Conservation (phyloP, 2,113 vertebrate species). For the Lethenteron reissneri region DNA sequence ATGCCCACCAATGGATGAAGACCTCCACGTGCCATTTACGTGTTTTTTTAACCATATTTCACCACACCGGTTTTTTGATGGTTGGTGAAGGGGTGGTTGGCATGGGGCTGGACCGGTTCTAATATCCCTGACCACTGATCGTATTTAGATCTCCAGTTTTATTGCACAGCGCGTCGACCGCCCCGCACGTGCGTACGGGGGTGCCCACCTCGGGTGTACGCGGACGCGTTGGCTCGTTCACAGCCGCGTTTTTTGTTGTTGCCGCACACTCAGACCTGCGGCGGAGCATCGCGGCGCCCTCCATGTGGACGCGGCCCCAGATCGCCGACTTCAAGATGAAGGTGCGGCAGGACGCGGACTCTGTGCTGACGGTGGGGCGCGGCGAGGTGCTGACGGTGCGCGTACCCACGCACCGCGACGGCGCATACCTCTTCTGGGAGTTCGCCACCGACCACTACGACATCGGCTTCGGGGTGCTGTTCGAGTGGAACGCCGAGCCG, state of each 20-base stretch:
- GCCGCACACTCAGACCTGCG: conserved; percentile 29
- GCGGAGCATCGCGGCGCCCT: conserved; percentile 77
- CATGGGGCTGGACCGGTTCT: too few species aligned
- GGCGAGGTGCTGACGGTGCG: conserved; percentile 94
- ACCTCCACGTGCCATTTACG: too few species aligned
- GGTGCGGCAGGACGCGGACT: conserved; percentile 87
- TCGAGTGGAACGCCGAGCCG: conserved; percentile 83
- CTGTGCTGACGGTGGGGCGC: conserved; percentile 84
- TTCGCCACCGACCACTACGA: conserved; percentile 98
- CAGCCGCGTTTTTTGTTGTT: neutral
- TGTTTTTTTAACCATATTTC: too few species aligned
- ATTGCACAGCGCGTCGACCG: too few species aligned
- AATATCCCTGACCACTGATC: too few species aligned
- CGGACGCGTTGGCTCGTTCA: too few species aligned
- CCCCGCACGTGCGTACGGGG: too few species aligned
- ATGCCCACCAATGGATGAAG: too few species aligned
- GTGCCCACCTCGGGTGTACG: too few species aligned
- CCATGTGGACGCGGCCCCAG: conserved; percentile 97
- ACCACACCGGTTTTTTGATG: too few species aligned
- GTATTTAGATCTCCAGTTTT: too few species aligned
- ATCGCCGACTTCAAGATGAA: conserved; percentile 98
- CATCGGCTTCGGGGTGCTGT: conserved; percentile 94
- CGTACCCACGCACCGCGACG: conserved; percentile 88
- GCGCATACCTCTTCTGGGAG: conserved; percentile 96
- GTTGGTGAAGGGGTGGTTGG: too few species aligned